Evolutionary conservation across 2,888 invertebrate genomes (phyloP), one percentile per base, ranked within the genome.

Genomic region (Lacanobia oleracea): DNA sequence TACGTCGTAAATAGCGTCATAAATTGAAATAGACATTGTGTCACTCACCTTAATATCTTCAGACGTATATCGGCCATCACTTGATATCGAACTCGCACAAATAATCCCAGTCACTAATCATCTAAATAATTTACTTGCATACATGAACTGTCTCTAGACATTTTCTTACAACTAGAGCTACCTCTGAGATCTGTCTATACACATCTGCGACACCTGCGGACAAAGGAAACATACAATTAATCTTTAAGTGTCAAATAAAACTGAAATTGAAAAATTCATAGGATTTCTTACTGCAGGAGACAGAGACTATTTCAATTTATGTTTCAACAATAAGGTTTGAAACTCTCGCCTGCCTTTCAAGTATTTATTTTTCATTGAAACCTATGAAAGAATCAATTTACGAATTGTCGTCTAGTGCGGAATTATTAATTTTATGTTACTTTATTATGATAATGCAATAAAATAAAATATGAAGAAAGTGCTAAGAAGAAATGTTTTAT

Each of bases 151-250:
- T 91, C 90, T 90, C 91, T 93, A 93, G 88, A 83, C 85, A 78
- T 87, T 90, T 90, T 79, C 89, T 91, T 92, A 93, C 76, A 90
- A 90, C 91, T 93, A 92, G 89, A 90, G 88, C 90, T 92, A 90
- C 85, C 82, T 88, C 81, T 91, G 94, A 94, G 93, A 93, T 93
- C 92, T 89, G 88, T 89, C 86, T 88, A 74, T 81, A 83, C 79
- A 85, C 61, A 67, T 86, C 79, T 75, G 84, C 79, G 76, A 81
- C 85, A 92, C 86, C 93, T 94, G 93, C 67, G 57, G 81, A 90
- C 91, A 91, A 93, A 77, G 72, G 83, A 87, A 80, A 67, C 33
- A 62, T 48, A 51, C 18, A 64, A n/a, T 66, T 67, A 56, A 23
- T 64, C 7, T 48, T 18, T 12, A 54, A 67, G 16, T 27, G 67